Conservation (phyloP, 2,797 vertebrate genomes). For the Gila robusta region DNA sequence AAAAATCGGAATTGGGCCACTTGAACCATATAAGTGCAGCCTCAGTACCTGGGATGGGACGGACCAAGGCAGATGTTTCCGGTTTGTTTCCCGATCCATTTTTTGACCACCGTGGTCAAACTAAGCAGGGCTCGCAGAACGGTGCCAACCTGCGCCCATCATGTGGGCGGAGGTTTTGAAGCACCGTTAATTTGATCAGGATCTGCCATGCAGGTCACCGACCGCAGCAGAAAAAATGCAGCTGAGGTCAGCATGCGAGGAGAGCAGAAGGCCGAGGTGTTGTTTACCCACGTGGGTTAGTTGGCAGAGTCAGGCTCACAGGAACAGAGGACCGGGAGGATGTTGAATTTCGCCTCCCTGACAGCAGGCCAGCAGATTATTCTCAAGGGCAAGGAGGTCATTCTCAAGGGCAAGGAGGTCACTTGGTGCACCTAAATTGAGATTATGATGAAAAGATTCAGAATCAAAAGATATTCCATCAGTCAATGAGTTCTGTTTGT, state of each 20-base stretch:
- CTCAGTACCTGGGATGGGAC: not conserved
- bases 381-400: conserved; percentile 63
- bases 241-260: conserved; percentile 60
- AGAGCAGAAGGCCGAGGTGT: conserved; percentile 66
- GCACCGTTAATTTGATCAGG: conserved; percentile 32
- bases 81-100: not conserved
- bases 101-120: not conserved
- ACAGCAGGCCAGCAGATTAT: conserved; percentile 65
- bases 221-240: conserved; percentile 35
- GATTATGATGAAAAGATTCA: not conserved
- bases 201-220: conserved; percentile 41
- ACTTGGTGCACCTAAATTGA: not conserved
- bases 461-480: conserved; percentile 6
- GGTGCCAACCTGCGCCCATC: conserved; percentile 17
- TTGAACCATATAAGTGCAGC: not conserved
- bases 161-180: conserved; percentile 52
- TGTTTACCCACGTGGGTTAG: conserved; percentile 73
- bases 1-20: not conserved
- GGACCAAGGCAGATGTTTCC: conserved; percentile 10
- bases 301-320: conserved; percentile 68
- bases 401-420: conserved; percentile 12
- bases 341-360: conserved; percentile 64
- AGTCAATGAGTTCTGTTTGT: not conserved
- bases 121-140: not conserved
- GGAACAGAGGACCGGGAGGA: conserved; percentile 38